A percentile compares a stretch with the other conserved stretches of the same genome.
Conservation (phyloP, 2,888 invertebrate genomes). For the Nemotelus nigrinus region DNA sequence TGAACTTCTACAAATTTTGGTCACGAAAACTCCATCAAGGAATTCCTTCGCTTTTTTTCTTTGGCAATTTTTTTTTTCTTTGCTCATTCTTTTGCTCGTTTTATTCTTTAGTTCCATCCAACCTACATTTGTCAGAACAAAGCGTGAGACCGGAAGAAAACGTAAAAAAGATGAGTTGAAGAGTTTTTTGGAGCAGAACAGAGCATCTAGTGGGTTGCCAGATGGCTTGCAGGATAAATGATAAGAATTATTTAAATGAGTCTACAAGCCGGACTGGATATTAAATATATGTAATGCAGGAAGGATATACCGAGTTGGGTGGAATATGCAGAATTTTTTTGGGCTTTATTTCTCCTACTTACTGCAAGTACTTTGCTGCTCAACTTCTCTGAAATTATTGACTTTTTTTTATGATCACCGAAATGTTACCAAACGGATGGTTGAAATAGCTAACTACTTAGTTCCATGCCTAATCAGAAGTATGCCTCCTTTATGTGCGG, state of each 20-base stretch:
- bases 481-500: no score
- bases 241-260: neutral
- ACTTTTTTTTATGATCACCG: no score
- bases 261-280: neutral
- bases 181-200: conserved; percentile 30
- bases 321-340: no score
- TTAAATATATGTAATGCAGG: neutral
- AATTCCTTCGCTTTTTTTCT: conserved; percentile 38
- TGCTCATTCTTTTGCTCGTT: conserved; percentile 3
- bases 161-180: conserved; percentile 21
- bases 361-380: no score
- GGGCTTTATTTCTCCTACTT: no score
- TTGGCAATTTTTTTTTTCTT: conserved; percentile 22
- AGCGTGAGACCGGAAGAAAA: conserved; percentile 41
- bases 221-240: neutral
- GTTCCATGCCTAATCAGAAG: neutral
- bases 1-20: conserved; percentile 50
- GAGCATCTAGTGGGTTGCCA: conserved; percentile 6
- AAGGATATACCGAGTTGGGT: neutral
- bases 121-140: conserved; percentile 37
- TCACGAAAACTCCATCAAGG: conserved; percentile 50
- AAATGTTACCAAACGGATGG: neutral
- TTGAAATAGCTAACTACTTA: neutral
- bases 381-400: no score
- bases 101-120: neutral